Conservation (phyloP, 2,888 invertebrate genomes). For the Lutraria lutraria region DNA sequence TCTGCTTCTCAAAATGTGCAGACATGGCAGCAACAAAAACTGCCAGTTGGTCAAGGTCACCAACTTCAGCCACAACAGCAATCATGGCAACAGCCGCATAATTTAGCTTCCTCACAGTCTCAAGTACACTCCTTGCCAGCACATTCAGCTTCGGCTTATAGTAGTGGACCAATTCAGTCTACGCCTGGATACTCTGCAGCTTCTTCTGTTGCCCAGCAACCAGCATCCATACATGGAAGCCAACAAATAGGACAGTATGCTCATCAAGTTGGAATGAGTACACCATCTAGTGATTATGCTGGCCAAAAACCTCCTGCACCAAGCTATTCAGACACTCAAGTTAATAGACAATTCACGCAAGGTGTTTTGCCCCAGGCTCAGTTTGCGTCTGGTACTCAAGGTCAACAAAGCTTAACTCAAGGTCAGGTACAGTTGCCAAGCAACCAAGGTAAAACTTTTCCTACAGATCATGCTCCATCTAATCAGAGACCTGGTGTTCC, state of each 20-base stretch:
- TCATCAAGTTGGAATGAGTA: constrained; percentile 50
- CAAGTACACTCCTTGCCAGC: constrained; percentile 22
- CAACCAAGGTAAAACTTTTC: constrained; percentile 40
- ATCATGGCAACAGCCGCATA: constrained; percentile 11
- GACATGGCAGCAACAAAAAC: not conserved
- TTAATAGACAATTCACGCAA: constrained; percentile 47
- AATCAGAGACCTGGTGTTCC: constrained; percentile 42
- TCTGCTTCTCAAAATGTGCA: not conserved
- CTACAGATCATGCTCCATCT: constrained; percentile 36
- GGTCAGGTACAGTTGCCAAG: constrained; percentile 34
- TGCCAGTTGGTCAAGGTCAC: constrained; percentile 31
- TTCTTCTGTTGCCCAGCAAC: not conserved
- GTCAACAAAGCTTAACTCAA: constrained; percentile 38
- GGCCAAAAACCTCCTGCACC: constrained; percentile 45
- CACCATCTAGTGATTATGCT: constrained; percentile 31
- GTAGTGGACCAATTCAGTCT: not conserved
- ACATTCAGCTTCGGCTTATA: constrained; percentile 2
- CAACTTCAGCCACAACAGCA: constrained; percentile 12
- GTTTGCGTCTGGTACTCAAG: not conserved
- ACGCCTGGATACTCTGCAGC: constrained; percentile 17
- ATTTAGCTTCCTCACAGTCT: not conserved
- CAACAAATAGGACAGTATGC: constrained; percentile 22
- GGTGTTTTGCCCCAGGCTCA: constrained; percentile 29
- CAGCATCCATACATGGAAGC: not conserved
- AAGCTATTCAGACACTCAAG: constrained; percentile 47